A percentile compares a stretch with the other conserved stretches of the same genome.
These are phyloP conservation scores for Erythrocercus mccallii DNA, from an alignment of 2,113 vertebrate species.

Conservation along the genomic window DNA sequence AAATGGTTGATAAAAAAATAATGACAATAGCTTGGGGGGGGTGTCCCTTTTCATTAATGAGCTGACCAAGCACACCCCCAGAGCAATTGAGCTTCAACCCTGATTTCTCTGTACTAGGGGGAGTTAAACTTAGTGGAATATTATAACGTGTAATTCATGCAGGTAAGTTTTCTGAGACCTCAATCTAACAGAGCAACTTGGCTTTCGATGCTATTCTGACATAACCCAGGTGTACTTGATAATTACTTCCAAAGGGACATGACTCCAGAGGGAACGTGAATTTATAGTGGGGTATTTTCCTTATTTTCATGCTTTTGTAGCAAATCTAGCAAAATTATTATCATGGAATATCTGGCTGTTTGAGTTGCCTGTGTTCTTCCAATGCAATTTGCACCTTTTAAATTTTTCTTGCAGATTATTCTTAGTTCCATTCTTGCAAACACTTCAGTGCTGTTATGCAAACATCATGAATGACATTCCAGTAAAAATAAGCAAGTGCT, in stretches of 20 bases:
- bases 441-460: neutral
- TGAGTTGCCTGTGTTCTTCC: neutral
- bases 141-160: neutral
- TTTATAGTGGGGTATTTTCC: neutral
- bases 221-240: neutral
- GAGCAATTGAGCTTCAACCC: neutral
- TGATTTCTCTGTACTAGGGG: neutral
- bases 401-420: neutral
- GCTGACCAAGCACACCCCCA: rapidly evolving
- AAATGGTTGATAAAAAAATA: neutral
- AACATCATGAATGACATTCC: neutral
- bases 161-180: neutral
- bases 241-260: neutral
- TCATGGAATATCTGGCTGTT: neutral
- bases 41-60: neutral
- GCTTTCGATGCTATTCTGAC: neutral
- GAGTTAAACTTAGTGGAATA: neutral
- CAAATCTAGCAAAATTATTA: neutral
- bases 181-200: neutral
- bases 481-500: constrained; percentile 6
- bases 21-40: neutral
- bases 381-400: neutral
- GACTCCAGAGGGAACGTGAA: neutral
- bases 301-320: neutral
- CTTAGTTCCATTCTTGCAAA: neutral